These are phyloP conservation scores for Zhuqinia jingwanae DNA, from an alignment of 2,888 invertebrate species.

Conservation along the genomic window DNA sequence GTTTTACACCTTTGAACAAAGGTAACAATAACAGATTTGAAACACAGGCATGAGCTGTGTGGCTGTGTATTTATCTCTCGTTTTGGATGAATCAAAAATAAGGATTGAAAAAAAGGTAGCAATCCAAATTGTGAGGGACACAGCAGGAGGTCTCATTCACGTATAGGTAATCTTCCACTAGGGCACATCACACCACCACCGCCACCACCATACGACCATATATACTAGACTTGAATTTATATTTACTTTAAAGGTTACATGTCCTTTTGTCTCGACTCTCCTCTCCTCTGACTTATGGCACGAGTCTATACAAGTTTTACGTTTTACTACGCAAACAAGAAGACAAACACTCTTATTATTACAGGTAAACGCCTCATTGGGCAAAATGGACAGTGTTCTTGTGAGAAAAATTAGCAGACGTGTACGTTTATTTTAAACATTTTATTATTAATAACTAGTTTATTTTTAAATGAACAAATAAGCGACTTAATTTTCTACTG, in stretches of 20 bases:
- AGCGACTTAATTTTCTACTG: neutral
- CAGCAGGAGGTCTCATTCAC: slow-evolving; percentile 56
- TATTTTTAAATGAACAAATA: slow-evolving; percentile 37
- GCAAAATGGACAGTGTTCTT: neutral
- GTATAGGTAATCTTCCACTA: neutral
- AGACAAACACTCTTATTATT: neutral
- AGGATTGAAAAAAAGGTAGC: slow-evolving; percentile 14
- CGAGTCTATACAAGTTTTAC: slow-evolving; percentile 21
- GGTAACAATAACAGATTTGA: neutral
- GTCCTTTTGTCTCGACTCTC: slow-evolving; percentile 5
- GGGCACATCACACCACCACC: neutral
- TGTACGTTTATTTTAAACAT: no score
- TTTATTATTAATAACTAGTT: neutral
- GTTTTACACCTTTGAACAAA: neutral
- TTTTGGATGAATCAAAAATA: neutral
- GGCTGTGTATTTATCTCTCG: neutral
- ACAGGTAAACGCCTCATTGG: neutral
- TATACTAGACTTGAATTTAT: neutral
- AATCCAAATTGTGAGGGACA: slow-evolving; percentile 32
- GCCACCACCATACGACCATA: neutral
- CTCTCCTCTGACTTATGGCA: slow-evolving; percentile 15
- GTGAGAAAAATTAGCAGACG: no score
- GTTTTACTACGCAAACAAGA: slow-evolving; percentile 17
- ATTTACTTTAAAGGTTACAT: slow-evolving; percentile 1
- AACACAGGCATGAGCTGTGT: no score